A percentile compares a stretch with the other conserved stretches of the same genome.
Conservation (phyloP, 1,140 invertebrate species). For the Heliconius congener region DNA sequence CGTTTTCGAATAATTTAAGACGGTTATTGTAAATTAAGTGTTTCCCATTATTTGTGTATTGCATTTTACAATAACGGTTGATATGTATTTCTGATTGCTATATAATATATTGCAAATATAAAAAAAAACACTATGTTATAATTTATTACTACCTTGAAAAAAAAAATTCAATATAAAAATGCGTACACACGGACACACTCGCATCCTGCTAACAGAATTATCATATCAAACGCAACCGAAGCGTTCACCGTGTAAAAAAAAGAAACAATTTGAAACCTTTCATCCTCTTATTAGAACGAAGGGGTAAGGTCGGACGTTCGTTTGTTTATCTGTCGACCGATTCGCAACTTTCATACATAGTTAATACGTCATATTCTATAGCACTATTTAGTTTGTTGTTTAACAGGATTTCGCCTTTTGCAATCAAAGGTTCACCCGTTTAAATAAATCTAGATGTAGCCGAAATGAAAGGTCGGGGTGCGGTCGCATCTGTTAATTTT, state of each 20-base stretch:
- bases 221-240: constrained; percentile 75
- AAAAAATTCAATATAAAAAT: constrained; percentile 47
- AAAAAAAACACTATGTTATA: constrained; percentile 22
- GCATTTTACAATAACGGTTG: too few relatives aligned
- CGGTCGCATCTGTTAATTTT: constrained; percentile 45
- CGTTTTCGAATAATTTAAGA: constrained; percentile 8
- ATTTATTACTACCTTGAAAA: constrained; percentile 30
- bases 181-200: constrained; percentile 62
- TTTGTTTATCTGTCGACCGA: constrained; percentile 34
- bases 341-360: constrained; percentile 39
- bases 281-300: constrained; percentile 71
- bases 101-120: neutral
- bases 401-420: constrained; percentile 59
- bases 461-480: constrained; percentile 55
- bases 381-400: constrained; percentile 39
- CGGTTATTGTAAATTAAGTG: neutral
- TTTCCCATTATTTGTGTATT: too few relatives aligned
- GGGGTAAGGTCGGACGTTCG: constrained; percentile 48
- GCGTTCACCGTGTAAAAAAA: constrained; percentile 66
- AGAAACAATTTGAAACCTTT: constrained; percentile 73
- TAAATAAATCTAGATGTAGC: constrained; percentile 74
- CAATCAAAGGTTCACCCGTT: constrained; percentile 73
- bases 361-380: neutral
- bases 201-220: constrained; percentile 74
- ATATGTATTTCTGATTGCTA: too few relatives aligned